Evolutionary conservation across 2,797 vertebrate genomes (phyloP).

Genomic region (Sebastes taczanowskii): DNA sequence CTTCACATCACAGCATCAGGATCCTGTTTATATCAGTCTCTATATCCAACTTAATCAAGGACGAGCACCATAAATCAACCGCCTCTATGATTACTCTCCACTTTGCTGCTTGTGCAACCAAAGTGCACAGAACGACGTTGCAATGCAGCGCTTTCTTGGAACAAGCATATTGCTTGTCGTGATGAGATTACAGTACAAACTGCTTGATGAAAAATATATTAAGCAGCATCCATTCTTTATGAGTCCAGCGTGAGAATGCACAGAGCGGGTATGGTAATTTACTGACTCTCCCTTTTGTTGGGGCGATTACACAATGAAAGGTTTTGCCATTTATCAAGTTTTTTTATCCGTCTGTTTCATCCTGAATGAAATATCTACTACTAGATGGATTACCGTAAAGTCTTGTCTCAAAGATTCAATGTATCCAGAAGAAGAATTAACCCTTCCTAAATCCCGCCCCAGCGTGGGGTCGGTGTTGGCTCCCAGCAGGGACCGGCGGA

Average conservation of each 20-base stretch:
- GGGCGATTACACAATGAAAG: constrained; percentile 14
- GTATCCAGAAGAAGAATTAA: background rate
- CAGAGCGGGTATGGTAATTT: constrained; percentile 24
- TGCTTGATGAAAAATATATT: constrained; percentile 67
- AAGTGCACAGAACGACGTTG: constrained; percentile 29
- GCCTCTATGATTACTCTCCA: constrained; percentile 25
- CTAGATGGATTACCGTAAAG: background rate
- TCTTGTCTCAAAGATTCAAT: background rate
- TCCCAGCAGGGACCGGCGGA: no score
- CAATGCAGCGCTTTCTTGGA: constrained; percentile 5
- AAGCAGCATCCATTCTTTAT: constrained; percentile 65
- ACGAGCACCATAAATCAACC: constrained; percentile 52
- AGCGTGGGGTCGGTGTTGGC: no score
- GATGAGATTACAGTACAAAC: constrained; percentile 55
- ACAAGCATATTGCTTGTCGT: constrained; percentile 32
- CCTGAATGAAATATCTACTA: background rate
- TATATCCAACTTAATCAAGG: constrained; percentile 49
- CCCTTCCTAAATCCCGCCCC: no score
- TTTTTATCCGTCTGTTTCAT: background rate
- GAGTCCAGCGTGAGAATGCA: constrained; percentile 44
- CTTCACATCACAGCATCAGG: constrained; percentile 15
- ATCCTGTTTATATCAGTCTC: constrained; percentile 38
- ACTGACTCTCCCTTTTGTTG: constrained; percentile 29
- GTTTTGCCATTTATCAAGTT: constrained; percentile 9
- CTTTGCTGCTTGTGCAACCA: constrained; percentile 31